Evolutionary conservation across 2,888 invertebrate species (phyloP).

Genomic region (Leptopilina drosophilae): DNA sequence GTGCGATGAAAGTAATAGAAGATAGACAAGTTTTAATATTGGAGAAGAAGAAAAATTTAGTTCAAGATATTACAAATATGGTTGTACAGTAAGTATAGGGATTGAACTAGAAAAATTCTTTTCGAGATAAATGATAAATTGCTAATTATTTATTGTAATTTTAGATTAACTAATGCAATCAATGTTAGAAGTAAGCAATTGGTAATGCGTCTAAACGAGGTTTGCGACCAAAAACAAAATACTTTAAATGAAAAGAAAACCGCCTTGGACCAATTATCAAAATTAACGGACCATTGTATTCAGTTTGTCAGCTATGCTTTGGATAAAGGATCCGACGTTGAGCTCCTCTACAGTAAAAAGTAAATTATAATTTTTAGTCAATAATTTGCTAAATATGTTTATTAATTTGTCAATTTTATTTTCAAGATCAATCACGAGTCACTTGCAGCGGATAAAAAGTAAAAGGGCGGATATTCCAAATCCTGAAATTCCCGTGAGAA

Average conservation of each 20-base stretch:
- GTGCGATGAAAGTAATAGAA: slow-evolving; percentile 85
- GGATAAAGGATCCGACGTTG: slow-evolving; percentile 89
- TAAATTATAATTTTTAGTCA: slow-evolving; percentile 75
- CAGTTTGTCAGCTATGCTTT: slow-evolving; percentile 89
- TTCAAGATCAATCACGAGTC: slow-evolving; percentile 79
- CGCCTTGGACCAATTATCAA: slow-evolving; percentile 88
- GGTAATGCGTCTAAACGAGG: slow-evolving; percentile 88
- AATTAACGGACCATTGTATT: slow-evolving; percentile 93
- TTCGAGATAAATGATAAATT: neutral
- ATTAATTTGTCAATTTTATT: neutral
- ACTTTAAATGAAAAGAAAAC: slow-evolving; percentile 91
- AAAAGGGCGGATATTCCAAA: slow-evolving; percentile 92
- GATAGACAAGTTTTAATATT: slow-evolving; percentile 89
- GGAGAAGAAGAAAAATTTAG: slow-evolving; percentile 90
- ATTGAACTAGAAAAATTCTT: neutral
- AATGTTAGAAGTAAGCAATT: slow-evolving; percentile 90
- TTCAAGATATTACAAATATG: slow-evolving; percentile 91
- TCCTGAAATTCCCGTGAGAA: slow-evolving; percentile 92
- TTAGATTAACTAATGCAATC: slow-evolving; percentile 88
- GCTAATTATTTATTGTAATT: slow-evolving; percentile 28
- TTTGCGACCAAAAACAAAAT: slow-evolving; percentile 86
- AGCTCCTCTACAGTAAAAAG: slow-evolving; percentile 89
- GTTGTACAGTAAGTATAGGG: slow-evolving; percentile 85
- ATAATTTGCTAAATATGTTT: neutral
- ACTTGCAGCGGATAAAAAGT: slow-evolving; percentile 89